Conservation (phyloP, 1,140 invertebrate genomes). For the Procambarus clarkii region DNA sequence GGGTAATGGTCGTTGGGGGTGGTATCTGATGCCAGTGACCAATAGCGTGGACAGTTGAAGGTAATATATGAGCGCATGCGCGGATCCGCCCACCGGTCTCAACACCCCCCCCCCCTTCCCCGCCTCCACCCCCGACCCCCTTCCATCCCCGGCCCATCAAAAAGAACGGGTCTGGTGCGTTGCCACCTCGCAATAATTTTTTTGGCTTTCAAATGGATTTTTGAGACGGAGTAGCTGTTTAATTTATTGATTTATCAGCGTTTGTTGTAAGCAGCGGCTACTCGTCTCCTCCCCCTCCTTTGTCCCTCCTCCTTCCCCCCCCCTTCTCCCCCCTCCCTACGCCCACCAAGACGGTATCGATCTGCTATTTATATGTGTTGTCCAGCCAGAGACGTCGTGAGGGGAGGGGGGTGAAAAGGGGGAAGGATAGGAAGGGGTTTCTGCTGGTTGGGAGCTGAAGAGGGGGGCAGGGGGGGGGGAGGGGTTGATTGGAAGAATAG, state of each 20-base stretch:
- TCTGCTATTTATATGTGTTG: neutral
- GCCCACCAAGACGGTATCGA: neutral
- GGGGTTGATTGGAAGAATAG: neutral
- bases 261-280: neutral
- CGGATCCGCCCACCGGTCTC: slow-evolving; percentile 33
- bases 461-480: too few relatives aligned
- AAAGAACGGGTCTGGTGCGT: slow-evolving; percentile 19
- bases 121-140: too few relatives aligned
- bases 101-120: too few relatives aligned
- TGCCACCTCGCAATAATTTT: slow-evolving; percentile 29
- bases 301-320: neutral
- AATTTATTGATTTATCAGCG: slow-evolving; percentile 34
- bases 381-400: neutral
- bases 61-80: slow-evolving; percentile 54
- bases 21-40: slow-evolving; percentile 52
- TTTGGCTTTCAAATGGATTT: slow-evolving; percentile 32
- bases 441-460: neutral
- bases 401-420: too few relatives aligned
- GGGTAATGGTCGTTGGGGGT: slow-evolving; percentile 18
- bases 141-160: neutral
- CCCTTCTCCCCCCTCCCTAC: neutral
- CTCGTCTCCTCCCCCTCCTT: neutral
- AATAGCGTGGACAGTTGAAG: slow-evolving; percentile 44
- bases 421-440: neutral
- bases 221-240: slow-evolving; percentile 5